Conservation (phyloP, 2,113 vertebrate species). For the Leptobrachium ailaonicum region DNA sequence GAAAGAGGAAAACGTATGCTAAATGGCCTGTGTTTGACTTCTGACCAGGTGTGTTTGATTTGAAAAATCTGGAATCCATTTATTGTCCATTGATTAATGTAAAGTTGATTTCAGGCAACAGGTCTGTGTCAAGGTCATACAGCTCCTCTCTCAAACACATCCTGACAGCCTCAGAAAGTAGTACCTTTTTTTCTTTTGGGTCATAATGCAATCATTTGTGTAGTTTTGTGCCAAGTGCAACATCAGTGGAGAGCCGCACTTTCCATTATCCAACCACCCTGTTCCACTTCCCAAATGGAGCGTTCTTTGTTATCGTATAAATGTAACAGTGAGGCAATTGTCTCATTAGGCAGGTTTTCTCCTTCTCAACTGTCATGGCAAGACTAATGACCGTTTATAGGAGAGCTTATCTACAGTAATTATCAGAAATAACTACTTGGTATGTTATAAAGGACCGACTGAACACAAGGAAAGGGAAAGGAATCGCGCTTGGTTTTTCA, state of each 20-base stretch:
- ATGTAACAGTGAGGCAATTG: conserved; percentile 36
- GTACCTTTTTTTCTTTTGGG: not conserved
- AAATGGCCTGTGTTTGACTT: no score
- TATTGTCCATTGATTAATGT: no score
- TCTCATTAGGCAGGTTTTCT: conserved; percentile 10
- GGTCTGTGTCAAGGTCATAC: no score
- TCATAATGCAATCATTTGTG: not conserved
- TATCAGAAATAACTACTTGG: conserved; percentile 18
- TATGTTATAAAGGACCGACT: conserved; percentile 9
- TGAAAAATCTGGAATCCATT: no score
- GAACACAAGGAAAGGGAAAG: conserved; percentile 13
- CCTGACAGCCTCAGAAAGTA: not conserved
- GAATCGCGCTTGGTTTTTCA: conserved; percentile 15
- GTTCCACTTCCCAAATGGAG: conserved; percentile 10
- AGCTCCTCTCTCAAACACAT: not conserved
- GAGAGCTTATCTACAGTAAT: conserved; percentile 19
- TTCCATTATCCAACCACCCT: not conserved
- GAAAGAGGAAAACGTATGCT: no score
- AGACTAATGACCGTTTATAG: conserved; percentile 33
- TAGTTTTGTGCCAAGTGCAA: not conserved
- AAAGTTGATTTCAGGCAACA: no score
- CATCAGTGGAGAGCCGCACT: not conserved
- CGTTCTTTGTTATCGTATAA: not conserved
- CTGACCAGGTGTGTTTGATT: no score
- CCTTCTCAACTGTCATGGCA: conserved; percentile 39